Conservation (phyloP, 2,797 vertebrate genomes). For the Chaenodraco wilsoni region DNA sequence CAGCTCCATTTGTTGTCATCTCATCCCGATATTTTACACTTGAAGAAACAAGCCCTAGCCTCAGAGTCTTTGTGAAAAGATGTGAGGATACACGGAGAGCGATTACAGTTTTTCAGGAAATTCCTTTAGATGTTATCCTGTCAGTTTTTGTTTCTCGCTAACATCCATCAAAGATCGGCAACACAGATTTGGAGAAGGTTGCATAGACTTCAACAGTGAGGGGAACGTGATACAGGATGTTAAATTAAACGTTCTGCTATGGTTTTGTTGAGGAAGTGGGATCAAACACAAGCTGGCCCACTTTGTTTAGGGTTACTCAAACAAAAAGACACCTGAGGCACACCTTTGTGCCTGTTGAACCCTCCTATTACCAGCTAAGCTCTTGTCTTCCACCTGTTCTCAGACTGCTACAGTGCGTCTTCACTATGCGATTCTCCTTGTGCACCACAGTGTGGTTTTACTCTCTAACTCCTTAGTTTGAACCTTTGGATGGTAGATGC, state of each 20-base stretch:
- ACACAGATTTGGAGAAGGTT: constrained; percentile 38
- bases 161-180: constrained; percentile 54
- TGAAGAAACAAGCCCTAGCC: constrained; percentile 41
- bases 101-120: constrained; percentile 66
- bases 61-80: constrained; percentile 32
- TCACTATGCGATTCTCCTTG: constrained; percentile 5
- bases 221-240: constrained; percentile 29
- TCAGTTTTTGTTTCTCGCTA: constrained; percentile 60
- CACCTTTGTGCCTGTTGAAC: constrained; percentile 59
- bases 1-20: constrained; percentile 40
- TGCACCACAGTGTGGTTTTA: constrained; percentile 48
- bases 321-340: constrained; percentile 55
- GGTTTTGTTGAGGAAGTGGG: constrained; percentile 47
- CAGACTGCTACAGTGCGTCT: constrained; percentile 30
- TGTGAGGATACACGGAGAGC: constrained; percentile 23
- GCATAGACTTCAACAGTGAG: constrained; percentile 14
- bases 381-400: constrained; percentile 59
- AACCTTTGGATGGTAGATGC: constrained; percentile 26
- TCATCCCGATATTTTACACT: constrained; percentile 51
- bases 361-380: constrained; percentile 65
- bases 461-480: constrained; percentile 19
- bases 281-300: constrained; percentile 56
- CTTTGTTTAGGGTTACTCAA: constrained; percentile 52
- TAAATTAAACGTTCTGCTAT: constrained; percentile 35
- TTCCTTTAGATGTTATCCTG: constrained; percentile 72